Percentiles rank a stretch among this genome's conserved stretches.
These are phyloP conservation scores for Protomyctophum bolini DNA, from an alignment of 2,113 vertebrate species.

Conservation along the genomic window DNA sequence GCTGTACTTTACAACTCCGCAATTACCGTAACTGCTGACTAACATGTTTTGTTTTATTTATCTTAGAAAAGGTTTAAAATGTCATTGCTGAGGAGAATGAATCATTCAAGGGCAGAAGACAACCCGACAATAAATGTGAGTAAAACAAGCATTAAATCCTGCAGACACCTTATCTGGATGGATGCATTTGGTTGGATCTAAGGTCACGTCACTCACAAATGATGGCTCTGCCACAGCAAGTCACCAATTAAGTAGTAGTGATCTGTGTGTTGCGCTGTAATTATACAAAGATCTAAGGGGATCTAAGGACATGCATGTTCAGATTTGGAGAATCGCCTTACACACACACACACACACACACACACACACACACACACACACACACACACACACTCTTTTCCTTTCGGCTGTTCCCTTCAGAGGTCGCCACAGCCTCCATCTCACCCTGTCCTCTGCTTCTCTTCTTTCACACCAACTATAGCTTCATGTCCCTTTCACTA, in stretches of 20 bases:
- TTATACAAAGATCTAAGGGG: constrained; percentile 37
- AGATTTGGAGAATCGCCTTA: constrained; percentile 14
- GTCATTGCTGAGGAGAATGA: neutral
- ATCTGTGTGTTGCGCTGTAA: constrained; percentile 49
- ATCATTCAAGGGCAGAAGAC: neutral
- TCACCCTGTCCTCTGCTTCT: no score
- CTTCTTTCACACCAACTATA: no score
- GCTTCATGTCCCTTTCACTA: no score
- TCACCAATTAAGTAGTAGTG: constrained; percentile 53
- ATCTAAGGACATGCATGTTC: constrained; percentile 3
- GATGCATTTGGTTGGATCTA: constrained; percentile 20
- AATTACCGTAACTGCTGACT: neutral
- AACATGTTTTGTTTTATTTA: neutral
- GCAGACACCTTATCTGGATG: no score
- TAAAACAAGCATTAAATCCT: constrained; percentile 26
- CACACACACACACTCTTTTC: constrained; percentile 11
- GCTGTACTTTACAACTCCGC: neutral
- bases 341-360: neutral
- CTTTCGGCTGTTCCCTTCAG: no score
- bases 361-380: constrained; percentile 6
- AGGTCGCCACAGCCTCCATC: no score
- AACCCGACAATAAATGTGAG: constrained; percentile 25
- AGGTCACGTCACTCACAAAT: constrained; percentile 35
- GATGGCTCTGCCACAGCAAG: constrained; percentile 39
- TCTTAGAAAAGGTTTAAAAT: neutral